Base-by-base conservation (phyloP, 2,113 vertebrate genomes). In the Takifugu bimaculatus region DNA sequence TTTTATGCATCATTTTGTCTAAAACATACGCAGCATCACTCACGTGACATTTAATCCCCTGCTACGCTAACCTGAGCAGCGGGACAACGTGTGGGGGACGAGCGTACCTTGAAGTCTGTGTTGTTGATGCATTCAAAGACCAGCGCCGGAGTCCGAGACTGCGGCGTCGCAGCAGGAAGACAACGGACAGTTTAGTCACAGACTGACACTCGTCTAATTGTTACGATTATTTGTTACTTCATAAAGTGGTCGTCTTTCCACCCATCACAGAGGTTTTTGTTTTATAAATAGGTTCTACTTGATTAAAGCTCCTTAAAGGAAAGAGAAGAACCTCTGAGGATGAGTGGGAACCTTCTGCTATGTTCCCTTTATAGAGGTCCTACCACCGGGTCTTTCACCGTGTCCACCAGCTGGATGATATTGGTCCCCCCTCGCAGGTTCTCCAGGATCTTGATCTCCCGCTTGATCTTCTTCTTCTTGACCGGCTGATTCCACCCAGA, bases 391-490 rank as follows among this genome's bases (percentile, higher is more conserved):
- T 98, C 97, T 89, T 98, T 98, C 78, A 99, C 96, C 48, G 95
- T 98, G 89, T 99, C 97, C 76, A 98, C 93, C 83, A 99, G 91
- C 25, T 95, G 95, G 87, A 99, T 98, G 70, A 99, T 97, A 91
- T 99, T 99, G 90, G 96, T 98, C 80, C 97, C 97, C 64, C 97
- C 96, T 58, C 94, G 92, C 55, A 99, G 90, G 80, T 99, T 99
- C 88, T 98, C 95, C 92, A 99, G 87, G 84, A 99, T 99, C 88
- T 99, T 99, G 78, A 99, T 97, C 87, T 99, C 97, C 6, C 97
- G 93, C 87, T 99, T 99, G 91, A 99, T 99, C 91, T 99, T 99
- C 92, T 98, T 99, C 91, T 99, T 98, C 88, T 99, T 99, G 80
- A 99, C 96, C 78, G 97, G 97, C 97, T 99, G 87, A 72, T 43